These are phyloP conservation scores for Muschampia plurimacula DNA, from an alignment of 2,888 invertebrate species.

Conservation along the genomic window DNA sequence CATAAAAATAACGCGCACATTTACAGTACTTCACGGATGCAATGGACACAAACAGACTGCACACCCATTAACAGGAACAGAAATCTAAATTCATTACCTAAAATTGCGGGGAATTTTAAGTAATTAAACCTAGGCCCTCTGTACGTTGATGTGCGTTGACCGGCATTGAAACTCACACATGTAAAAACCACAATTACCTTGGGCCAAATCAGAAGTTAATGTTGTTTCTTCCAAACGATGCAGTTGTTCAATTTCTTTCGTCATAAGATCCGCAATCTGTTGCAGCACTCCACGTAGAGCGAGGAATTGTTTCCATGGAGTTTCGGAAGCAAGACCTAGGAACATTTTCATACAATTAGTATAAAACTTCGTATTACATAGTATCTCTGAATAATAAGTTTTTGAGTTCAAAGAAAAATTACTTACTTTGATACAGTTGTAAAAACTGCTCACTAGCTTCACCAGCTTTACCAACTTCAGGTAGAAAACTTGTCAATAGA, in stretches of 20 bases:
- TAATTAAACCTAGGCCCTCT: too few species aligned
- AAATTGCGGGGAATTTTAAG: too few species aligned
- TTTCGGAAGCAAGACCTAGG: slow-evolving; percentile 89
- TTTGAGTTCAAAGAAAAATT: background rate
- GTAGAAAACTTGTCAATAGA: slow-evolving; percentile 94
- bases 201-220: slow-evolving; percentile 96
- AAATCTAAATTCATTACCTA: too few species aligned
- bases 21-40: too few species aligned
- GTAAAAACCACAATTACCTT: slow-evolving; percentile 79
- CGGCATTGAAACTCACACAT: too few species aligned
- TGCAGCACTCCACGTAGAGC: slow-evolving; percentile 94
- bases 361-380: background rate
- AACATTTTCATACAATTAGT: background rate
- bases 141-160: too few species aligned
- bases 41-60: too few species aligned
- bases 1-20: too few species aligned
- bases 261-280: slow-evolving; percentile 93
- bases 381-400: background rate
- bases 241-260: slow-evolving; percentile 94
- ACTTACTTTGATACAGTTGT: slow-evolving; percentile 91
- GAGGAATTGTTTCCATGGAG: slow-evolving; percentile 97
- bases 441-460: slow-evolving; percentile 97
- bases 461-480: slow-evolving; percentile 94
- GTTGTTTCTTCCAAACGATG: slow-evolving; percentile 96
- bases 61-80: too few species aligned